phyloP scores from a whole-genome alignment of 2,888 invertebrate species.

The Camptogramma bilineatum region DNA sequence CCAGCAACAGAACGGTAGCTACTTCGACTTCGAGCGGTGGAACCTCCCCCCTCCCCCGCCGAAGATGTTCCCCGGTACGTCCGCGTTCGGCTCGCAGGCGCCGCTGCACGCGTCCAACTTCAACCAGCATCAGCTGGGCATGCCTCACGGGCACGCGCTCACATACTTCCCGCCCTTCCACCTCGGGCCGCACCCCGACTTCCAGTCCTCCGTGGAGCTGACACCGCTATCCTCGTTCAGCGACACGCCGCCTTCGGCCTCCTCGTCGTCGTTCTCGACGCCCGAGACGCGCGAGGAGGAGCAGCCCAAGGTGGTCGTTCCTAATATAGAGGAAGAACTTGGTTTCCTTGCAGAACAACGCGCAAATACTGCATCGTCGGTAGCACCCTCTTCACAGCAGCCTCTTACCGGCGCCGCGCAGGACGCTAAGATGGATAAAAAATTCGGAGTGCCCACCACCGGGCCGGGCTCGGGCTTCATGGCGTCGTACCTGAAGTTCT shows the following conservation, averaged over 20 bases:
- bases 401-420: conserved; percentile 79
- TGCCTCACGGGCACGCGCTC: conserved; percentile 89
- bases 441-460: conserved; percentile 84
- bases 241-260: conserved; percentile 85
- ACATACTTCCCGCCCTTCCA: conserved; percentile 93
- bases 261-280: conserved; percentile 84
- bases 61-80: conserved; percentile 88
- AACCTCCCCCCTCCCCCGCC: conserved; percentile 89
- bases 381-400: conserved; percentile 83
- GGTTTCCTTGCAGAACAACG: conserved; percentile 90
- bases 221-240: conserved; percentile 86
- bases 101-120: conserved; percentile 84
- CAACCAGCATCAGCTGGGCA: conserved; percentile 88
- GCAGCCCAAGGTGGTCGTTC: conserved; percentile 93
- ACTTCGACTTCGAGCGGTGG: conserved; percentile 93
- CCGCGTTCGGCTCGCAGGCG: conserved; percentile 86
- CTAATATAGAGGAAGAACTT: conserved; percentile 95
- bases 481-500: conserved; percentile 94
- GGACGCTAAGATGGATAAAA: conserved; percentile 86
- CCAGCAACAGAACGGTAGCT: conserved; percentile 88
- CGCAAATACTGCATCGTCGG: conserved; percentile 80
- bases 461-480: conserved; percentile 91
- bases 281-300: conserved; percentile 87
- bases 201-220: conserved; percentile 88
- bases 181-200: conserved; percentile 88